Percentiles rank a stretch among this genome's conserved stretches.
Conservation (phyloP, 2,888 invertebrate species). For the Amblyjoppa fuscipennis region DNA sequence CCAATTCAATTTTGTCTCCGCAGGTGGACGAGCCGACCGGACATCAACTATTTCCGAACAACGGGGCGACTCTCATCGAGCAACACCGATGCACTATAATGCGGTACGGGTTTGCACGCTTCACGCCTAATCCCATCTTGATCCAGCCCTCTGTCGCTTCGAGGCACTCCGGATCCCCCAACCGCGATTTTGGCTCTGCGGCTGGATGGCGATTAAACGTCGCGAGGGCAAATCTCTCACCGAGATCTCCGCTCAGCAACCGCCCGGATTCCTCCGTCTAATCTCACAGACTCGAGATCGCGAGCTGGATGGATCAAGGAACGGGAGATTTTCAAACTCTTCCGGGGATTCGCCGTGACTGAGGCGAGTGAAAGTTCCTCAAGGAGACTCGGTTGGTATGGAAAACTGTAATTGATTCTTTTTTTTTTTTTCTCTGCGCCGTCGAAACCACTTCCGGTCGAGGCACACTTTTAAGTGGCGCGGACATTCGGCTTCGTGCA, state of each 20-base stretch:
- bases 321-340: neutral
- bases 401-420: no score
- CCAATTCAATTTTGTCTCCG: slow-evolving; percentile 48
- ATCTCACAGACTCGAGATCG: slow-evolving; percentile 25
- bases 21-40: slow-evolving; percentile 16
- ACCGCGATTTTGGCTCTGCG: slow-evolving; percentile 17
- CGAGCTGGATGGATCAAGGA: neutral
- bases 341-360: no score
- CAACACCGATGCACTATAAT: neutral
- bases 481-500: no score
- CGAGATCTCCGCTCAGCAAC: slow-evolving; percentile 13
- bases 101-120: neutral
- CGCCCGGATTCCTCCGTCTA: slow-evolving; percentile 24
- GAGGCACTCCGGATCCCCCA: neutral
- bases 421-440: no score
- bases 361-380: no score
- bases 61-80: neutral
- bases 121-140: slow-evolving; percentile 48
- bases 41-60: neutral
- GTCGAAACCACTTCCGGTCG: no score
- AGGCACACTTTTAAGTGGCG: no score
- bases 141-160: slow-evolving; percentile 19
- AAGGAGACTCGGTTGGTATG: no score
- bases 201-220: neutral
- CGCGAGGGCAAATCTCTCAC: slow-evolving; percentile 19